Evolutionary conservation across 2,888 invertebrate species (phyloP).

Genomic region (Cremastinae sp.): DNA sequence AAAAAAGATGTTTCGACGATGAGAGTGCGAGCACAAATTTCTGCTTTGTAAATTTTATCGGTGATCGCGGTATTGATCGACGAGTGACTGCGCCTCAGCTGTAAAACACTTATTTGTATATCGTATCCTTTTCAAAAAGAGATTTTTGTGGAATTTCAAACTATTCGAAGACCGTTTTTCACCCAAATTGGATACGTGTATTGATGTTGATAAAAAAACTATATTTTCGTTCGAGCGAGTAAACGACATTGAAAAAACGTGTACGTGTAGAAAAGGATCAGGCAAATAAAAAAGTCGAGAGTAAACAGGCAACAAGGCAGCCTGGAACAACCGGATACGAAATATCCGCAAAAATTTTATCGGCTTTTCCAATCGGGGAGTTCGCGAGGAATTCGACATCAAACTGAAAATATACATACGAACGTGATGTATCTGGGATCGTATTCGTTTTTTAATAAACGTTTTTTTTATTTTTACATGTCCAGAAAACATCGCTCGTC

Average conservation of each 20-base stretch:
- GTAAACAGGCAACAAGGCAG: conserved; percentile 66
- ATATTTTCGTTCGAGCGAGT: neutral
- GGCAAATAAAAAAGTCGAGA: conserved; percentile 63
- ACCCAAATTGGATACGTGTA: no score
- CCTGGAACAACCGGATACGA: conserved; percentile 78
- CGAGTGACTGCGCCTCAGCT: no score
- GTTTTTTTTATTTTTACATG: conserved; percentile 7
- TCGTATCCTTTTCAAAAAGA: no score
- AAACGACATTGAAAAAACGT: neutral
- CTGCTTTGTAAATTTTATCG: no score
- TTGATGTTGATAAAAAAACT: no score
- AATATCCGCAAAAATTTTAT: conserved; percentile 75
- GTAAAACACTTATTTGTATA: no score
- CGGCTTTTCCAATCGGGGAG: conserved; percentile 50
- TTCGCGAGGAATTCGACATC: conserved; percentile 33
- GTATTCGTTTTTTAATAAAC: conserved; percentile 8
- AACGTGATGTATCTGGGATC: conserved; percentile 22
- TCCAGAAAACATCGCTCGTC: neutral
- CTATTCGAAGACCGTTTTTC: no score
- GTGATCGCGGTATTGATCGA: no score
- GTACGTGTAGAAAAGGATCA: conserved; percentile 14
- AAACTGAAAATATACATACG: conserved; percentile 19
- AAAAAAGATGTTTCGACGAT: no score
- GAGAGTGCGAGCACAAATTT: no score
- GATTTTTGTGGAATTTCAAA: no score